A percentile compares a stretch with the other conserved stretches of the same genome.
phyloP scores from a whole-genome alignment of 2,888 invertebrate genomes.

The Eristalinus aeneus region DNA sequence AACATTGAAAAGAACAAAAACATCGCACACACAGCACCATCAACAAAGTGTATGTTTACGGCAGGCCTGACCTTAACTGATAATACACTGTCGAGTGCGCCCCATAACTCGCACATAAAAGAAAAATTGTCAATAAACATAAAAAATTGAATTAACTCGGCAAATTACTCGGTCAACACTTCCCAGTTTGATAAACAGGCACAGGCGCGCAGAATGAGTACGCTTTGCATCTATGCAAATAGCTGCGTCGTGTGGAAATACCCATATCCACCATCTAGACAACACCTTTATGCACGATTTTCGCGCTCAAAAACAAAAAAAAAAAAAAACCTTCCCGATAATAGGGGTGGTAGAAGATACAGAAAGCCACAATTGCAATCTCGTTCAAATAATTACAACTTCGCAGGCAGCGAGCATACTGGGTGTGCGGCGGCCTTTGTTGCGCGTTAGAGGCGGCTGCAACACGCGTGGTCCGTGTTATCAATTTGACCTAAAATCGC shows the following conservation, averaged over 20 bases:
- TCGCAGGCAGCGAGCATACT: background rate
- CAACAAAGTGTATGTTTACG: background rate
- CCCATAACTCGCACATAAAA: conserved; percentile 11
- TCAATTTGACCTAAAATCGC: conserved; percentile 66
- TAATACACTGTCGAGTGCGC: background rate
- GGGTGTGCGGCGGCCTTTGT: background rate
- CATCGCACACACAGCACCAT: background rate
- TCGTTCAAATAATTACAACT: conserved; percentile 51
- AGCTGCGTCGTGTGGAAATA: conserved; percentile 21
- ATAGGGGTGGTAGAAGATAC: conserved; percentile 10
- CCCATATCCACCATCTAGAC: background rate
- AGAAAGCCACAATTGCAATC: conserved; percentile 6
- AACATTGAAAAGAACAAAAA: background rate
- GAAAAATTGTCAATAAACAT: conserved; percentile 33
- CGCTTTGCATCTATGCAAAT: conserved; percentile 23
- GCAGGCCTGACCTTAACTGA: conserved; percentile 40
- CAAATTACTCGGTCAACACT: conserved; percentile 32
- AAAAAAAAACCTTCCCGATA: conserved; percentile 8
- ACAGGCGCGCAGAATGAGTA: background rate
- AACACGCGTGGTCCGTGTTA: conserved; percentile 22
- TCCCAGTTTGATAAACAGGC: conserved; percentile 49
- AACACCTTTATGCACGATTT: conserved; percentile 43
- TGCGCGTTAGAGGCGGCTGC: background rate
- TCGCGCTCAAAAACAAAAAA: background rate
- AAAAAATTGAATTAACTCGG: conserved; percentile 40